Base-by-base conservation (phyloP, 2,888 invertebrate genomes). In the Phaedon cochleariae region DNA sequence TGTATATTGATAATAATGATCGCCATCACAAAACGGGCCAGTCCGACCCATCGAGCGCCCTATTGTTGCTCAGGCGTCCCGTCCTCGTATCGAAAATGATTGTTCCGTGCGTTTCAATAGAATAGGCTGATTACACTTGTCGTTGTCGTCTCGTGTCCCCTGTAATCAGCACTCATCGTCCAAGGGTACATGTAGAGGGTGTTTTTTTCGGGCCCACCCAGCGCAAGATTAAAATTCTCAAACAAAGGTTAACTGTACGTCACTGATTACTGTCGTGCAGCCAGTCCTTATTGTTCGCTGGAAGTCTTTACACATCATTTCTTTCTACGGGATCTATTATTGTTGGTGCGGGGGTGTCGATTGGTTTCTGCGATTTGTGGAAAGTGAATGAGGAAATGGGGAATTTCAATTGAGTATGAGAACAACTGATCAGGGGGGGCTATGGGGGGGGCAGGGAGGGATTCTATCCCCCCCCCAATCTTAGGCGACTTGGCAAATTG, bases 181-280 rank as follows among this genome's bases (percentile, higher is more conserved):
- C 55, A 52, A 31, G 72, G 70, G 67, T 53, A 51, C 15, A 26
- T 26, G 55, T 29, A 68, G 72, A 69, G 68, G 60, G 63, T 64
- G 49, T 46, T 20, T 29, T 34, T 45, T 59, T 57, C 60, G 4
- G 71, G 67, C 77, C 76, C 73, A 76, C 80, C 76, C 72, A 73
- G 74, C 71, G 70, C 76, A 74, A 80, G 79, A 82, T 82, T 82
- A 81, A 80, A 81, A 80, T 75, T 75, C 69, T 74, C 77, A 76
- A 80, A 80, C 80, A 80, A 81, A 81, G 80, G 81, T 81, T 80
- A 81, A 71, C 72, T 69, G 71, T 66, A 70, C 69, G 69, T 65
- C 71, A 71, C 65, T 73, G 70, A 73, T 72, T 69, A 71, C 70
- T 71, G 71, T 69, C 71, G 60, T 71, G 66, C 65, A 61, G 45